These are phyloP conservation scores for Pteruthius melanotis DNA, from an alignment of 2,113 vertebrate species.

Conservation along the genomic window DNA sequence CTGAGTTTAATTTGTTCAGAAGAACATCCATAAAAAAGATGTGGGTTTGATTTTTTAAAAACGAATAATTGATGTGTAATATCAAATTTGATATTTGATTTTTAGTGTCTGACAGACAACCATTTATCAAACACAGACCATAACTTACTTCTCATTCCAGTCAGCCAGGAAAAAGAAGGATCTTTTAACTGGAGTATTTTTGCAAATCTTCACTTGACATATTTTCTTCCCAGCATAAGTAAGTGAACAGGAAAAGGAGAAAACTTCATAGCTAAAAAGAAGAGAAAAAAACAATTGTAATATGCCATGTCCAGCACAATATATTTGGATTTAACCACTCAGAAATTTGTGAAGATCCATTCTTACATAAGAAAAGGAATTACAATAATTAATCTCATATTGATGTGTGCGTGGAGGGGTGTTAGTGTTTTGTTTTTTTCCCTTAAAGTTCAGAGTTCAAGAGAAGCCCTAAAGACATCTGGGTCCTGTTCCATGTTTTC, in stretches of 20 bases:
- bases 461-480: not conserved
- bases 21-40: not conserved
- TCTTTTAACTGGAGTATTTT: conserved; percentile 6
- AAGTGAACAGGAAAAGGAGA: conserved; percentile 71
- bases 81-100: too few relatives aligned
- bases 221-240: conserved; percentile 73
- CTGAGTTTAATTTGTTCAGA: not conserved
- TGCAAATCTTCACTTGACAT: conserved; percentile 67
- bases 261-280: conserved; percentile 60
- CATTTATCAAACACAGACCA: not conserved
- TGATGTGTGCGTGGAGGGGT: rapidly evolving
- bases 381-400: not conserved
- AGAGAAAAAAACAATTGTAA: not conserved
- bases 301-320: not conserved
- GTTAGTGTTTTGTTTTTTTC: not conserved
- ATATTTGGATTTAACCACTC: not conserved
- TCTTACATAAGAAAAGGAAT: not conserved
- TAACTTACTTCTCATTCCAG: conserved; percentile 76
- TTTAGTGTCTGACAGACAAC: not conserved
- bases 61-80: not conserved
- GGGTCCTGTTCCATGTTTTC: not conserved
- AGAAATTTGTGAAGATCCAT: not conserved
- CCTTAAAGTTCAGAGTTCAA: not conserved
- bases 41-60: not conserved
- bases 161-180: conserved; percentile 61